Evolutionary conservation across 2,113 vertebrate genomes (phyloP).

Genomic region (Lepus americanus): DNA sequence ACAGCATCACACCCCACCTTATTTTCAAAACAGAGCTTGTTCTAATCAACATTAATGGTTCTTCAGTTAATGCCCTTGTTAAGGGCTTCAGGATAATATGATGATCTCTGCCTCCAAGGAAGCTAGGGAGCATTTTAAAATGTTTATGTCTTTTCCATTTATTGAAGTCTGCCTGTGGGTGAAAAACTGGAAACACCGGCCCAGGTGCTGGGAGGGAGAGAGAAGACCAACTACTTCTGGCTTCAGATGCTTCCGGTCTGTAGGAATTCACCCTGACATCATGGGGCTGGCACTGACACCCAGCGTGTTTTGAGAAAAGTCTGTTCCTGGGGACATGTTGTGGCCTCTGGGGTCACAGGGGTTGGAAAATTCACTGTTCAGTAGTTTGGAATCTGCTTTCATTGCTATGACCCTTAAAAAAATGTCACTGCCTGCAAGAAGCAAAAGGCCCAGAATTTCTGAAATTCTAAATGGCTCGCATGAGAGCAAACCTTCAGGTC

Average conservation of each 20-base stretch:
- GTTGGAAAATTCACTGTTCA: background rate
- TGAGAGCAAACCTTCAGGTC: background rate
- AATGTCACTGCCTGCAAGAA: background rate
- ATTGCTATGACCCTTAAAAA: constrained; percentile 7
- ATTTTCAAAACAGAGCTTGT: constrained; percentile 40
- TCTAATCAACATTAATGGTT: background rate
- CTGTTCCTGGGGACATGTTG: background rate
- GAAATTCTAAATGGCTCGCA: background rate
- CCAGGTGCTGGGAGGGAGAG: background rate
- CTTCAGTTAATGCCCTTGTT: background rate
- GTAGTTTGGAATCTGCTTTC: background rate
- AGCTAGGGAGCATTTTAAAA: background rate
- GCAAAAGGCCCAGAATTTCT: constrained; percentile 8
- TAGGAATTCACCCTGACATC: background rate
- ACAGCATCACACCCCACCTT: background rate
- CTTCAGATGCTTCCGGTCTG: background rate
- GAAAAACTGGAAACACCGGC: background rate
- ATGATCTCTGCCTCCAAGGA: constrained; percentile 18
- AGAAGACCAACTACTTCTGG: background rate
- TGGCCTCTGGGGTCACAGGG: background rate
- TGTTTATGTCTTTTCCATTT: background rate
- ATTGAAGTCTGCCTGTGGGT: background rate
- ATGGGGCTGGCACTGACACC: background rate
- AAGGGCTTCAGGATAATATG: background rate
- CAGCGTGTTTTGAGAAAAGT: background rate